Base-by-base conservation (phyloP, 2,888 invertebrate species). In the Noctua janthina region DNA sequence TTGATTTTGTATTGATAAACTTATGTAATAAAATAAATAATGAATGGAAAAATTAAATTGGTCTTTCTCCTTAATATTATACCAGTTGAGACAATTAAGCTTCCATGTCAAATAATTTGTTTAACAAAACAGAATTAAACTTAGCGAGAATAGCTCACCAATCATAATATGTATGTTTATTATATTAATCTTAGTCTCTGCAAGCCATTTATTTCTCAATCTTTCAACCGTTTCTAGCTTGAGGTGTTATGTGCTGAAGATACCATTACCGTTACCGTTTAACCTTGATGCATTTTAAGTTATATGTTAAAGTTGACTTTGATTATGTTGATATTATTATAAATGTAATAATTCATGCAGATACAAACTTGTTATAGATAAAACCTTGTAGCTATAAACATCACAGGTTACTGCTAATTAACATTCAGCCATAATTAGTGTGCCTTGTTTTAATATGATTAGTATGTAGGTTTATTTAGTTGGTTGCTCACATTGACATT, bases 371-470 rank as follows among this genome's bases (percentile, higher is more conserved):
- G 43, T 51, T 73, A 17, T 29, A 49, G 15, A 79, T 59, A 59
- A 46, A 82, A 82, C 82, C 70, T 67, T 74, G 84, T 54, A 73
- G 64, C 59, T 66, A 54, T 74, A 79, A 83, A 69, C 72, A 69
- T 78, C 43, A 66, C 69, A 35, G 35, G 35, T 59, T 70, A 29
- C 29, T 56, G n/a, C 66, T 83, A 74, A 79, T 79, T 74, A 74
- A 71, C 35, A 82, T 79, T 79, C 73, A 56, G 62, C 2, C 35
- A 35, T 83, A 64, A 78, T 82, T 83, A 66, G 56, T 56, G 71
- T 67, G 76, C 1, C 11, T 78, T 59, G 49, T 68, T 70, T 43
- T 66, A 82, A 83, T 79, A 51, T 66, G 70, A 83, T 83, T 83
- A 79, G 72, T 39, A 69, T 62, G 56, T n/a, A 5, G 39, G 1